Evolutionary conservation across 2,797 vertebrate species (phyloP), one percentile per base, ranked within the genome.

Genomic region (Chaetodon trifasciatus): DNA sequence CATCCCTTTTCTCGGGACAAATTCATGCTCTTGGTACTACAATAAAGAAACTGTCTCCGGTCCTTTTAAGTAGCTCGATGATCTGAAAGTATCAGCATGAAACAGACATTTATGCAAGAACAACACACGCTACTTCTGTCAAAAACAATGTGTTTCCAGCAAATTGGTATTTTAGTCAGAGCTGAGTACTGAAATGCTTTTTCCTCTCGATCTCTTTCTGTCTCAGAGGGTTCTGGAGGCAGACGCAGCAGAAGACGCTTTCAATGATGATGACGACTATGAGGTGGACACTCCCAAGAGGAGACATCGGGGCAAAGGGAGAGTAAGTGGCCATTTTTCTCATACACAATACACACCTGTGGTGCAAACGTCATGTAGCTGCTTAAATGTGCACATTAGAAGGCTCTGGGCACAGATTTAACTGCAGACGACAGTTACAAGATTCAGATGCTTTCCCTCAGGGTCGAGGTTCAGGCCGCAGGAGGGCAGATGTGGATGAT

Each of bases 221-320:
- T 88, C 90, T 76, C 92, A 99, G 98, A 97, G 97, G 89, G 98
- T 99, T 92, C 94, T 99, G 92, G 98, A 98, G 95, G 98, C 98
- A 64, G 98, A 99, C 72, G 98, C 99, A 88, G 98, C 98, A 80
- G 97, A 97, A 85, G 98, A 99, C 79, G 98, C 97, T 92, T 97
- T 95, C 89, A 97, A 98, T 10, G 98, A 99, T 55, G 97, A 98
- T 55, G 97, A 99, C 3, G 98, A 99, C 92, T 96, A 96, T 81
- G 98, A 99, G 93, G 97, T 97, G 91, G 97, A 99, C 95, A 95
- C 97, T 92, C 98, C 98, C 70, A 99, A 98, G 91, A 94, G 97
- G 90, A 98, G 98, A 95, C 97, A 98, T 87, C 95, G 97, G 90
- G 97, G 97, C 85, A 97, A 98, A 96, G 98, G 98, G 95, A 96